Base-by-base conservation (phyloP, 1,140 invertebrate species). In the Homalodisca vitripennis region DNA sequence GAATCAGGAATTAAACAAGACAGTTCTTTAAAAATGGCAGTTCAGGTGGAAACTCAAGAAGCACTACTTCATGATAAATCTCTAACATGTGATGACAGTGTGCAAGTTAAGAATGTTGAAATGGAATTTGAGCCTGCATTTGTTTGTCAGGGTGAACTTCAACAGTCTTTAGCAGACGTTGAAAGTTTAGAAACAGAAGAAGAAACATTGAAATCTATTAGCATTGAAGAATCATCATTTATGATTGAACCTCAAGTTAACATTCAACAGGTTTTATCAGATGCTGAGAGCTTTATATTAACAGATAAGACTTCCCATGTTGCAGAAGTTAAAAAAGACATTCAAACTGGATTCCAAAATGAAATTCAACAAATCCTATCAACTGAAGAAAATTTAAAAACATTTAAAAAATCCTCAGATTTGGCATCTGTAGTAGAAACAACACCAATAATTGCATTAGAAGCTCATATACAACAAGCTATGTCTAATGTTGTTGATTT, bases 161-260 rank as follows among this genome's bases (percentile, higher is more conserved):
- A 60, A n/a, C 55, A 60, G 26, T 60, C 55, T 27, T 60, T 60
- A 60, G 55, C 55, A 27, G 55, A 60, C 29, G 55, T 60, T 60
- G 55, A 60, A 27, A 60, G 55, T 24, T 27, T 60, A 29, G 55
- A 60, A 60, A 60, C 55, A 27, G 55, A 60, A 30, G 55, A 60
- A 27, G 55, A 60, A 26, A 60, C 55, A 22, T 30, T 60, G 10
- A 24, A 60, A 3, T 60, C 55, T 3, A 30, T 60, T 12, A 60
- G 55, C n/a, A 60, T 60, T 30, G 22, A 60, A 60, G 55, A 60
- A 6, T 27, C 55, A 29, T 60, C 55, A 2, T 60, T 27, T 30
- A 60, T 6, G 29, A 6, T 60, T 41, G 67, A 68, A 3, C 29
- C 55, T 32, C 1, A 2, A 14, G 31, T 46, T 60, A n/a, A 34